A percentile compares a stretch with the other conserved stretches of the same genome.
These are phyloP conservation scores for Agonopterix alstromeriana DNA, from an alignment of 2,888 invertebrate species.

Conservation along the genomic window DNA sequence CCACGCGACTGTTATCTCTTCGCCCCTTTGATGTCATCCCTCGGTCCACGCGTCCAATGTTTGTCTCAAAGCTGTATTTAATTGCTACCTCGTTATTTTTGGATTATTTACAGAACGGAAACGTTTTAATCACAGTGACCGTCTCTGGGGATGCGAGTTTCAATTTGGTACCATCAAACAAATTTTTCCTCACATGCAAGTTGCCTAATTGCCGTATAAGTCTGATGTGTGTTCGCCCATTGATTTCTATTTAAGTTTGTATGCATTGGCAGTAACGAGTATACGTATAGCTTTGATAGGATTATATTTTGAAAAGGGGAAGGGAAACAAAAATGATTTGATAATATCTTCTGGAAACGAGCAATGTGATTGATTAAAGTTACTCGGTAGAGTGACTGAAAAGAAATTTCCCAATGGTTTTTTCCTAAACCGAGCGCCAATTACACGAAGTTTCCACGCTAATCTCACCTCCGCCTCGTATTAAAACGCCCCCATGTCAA, in stretches of 20 bases:
- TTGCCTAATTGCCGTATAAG: conserved; percentile 38
- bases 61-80: conserved; percentile 68
- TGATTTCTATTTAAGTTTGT: not conserved
- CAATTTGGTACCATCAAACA: conserved; percentile 51
- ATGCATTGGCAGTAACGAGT: no score
- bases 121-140: conserved; percentile 46
- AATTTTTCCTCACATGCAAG: conserved; percentile 34
- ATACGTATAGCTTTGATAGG: not conserved
- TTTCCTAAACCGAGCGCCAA: no score
- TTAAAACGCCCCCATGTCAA: conserved; percentile 24
- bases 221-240: conserved; percentile 6
- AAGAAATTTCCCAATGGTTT: no score
- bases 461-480: conserved; percentile 16
- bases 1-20: conserved; percentile 31
- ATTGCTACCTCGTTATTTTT: conserved; percentile 73
- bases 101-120: conserved; percentile 68
- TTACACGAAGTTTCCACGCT: conserved; percentile 1
- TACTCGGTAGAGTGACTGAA: no score
- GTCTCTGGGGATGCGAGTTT: conserved; percentile 20
- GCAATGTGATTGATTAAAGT: no score
- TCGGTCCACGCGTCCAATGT: conserved; percentile 35
- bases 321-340: no score
- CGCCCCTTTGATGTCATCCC: conserved; percentile 56
- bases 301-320: not conserved
- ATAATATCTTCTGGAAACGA: no score